Percentiles rank a stretch among this genome's conserved stretches.
phyloP scores from a whole-genome alignment of 1,140 invertebrate genomes.

The Drosophila micromelanica region DNA sequence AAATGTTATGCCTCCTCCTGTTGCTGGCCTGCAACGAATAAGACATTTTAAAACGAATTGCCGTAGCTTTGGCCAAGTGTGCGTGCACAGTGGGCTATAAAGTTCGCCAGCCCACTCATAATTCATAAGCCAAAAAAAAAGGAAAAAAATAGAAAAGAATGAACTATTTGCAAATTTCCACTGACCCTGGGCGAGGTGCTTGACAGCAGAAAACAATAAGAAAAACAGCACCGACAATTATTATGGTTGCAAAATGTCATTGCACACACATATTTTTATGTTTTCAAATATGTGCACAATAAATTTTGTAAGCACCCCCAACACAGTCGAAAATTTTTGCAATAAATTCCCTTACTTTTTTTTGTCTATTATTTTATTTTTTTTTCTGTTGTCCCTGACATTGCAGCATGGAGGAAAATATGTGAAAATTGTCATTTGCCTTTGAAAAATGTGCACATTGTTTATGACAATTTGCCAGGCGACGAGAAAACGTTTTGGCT shows the following conservation, averaged over 20 bases:
- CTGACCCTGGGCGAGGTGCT: constrained; percentile 74
- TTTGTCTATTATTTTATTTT: constrained; percentile 1
- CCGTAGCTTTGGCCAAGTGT: constrained; percentile 23
- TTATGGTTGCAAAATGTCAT: constrained; percentile 42
- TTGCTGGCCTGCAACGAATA: constrained; percentile 43
- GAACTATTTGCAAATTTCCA: constrained; percentile 55
- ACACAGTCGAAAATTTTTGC: constrained; percentile 21
- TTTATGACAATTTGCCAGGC: constrained; percentile 46
- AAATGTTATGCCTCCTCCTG: constrained; percentile 17
- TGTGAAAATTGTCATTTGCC: constrained; percentile 43
- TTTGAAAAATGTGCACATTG: constrained; percentile 47
- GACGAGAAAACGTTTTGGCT: constrained; percentile 1
- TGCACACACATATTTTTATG: constrained; percentile 59
- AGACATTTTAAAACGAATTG: constrained; percentile 42
- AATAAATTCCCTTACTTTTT: constrained; percentile 63
- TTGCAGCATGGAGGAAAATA: constrained; percentile 54
- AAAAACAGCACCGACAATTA: constrained; percentile 20
- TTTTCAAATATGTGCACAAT: constrained; percentile 70
- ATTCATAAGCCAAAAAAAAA: constrained; percentile 56
- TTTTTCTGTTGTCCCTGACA: constrained; percentile 61
- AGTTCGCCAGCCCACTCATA: constrained; percentile 65
- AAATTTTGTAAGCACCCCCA: constrained; percentile 36
- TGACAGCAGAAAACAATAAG: constrained; percentile 52
- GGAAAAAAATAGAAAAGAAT: constrained; percentile 28
- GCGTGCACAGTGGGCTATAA: constrained; percentile 68